Evolutionary conservation across 2,797 vertebrate species (phyloP).

Genomic region (Xerus rutilus): DNA sequence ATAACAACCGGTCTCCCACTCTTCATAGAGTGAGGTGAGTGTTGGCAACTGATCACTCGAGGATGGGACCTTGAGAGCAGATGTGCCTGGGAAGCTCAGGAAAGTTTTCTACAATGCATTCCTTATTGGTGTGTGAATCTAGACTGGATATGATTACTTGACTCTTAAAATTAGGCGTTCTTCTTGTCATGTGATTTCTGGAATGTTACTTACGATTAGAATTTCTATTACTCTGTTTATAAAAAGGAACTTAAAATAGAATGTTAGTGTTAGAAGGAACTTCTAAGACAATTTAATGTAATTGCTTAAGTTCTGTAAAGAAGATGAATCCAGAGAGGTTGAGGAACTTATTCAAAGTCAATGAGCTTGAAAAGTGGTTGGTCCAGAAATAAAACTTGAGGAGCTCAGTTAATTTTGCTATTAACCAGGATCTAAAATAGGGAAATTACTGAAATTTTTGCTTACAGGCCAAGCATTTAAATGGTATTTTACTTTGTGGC

Average conservation of each 20-base stretch:
- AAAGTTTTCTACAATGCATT: neutral
- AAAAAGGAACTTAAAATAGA: constrained; percentile 56
- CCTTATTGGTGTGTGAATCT: neutral
- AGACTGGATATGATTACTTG: neutral
- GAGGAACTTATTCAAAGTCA: constrained; percentile 3
- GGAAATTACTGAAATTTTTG: constrained; percentile 15
- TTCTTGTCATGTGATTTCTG: constrained; percentile 44
- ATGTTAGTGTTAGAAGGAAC: neutral
- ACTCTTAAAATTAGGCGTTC: constrained; percentile 22
- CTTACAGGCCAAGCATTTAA: constrained; percentile 42
- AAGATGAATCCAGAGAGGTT: neutral
- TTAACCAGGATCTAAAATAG: constrained; percentile 5
- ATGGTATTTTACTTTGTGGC: constrained; percentile 20
- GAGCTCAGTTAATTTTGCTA: constrained; percentile 31
- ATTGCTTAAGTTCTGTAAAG: constrained; percentile 38
- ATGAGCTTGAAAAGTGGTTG: neutral
- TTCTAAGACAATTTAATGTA: constrained; percentile 41
- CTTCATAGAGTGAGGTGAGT: neutral
- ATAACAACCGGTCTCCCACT: neutral
- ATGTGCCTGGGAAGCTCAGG: neutral
- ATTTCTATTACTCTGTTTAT: constrained; percentile 57
- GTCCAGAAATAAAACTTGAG: neutral
- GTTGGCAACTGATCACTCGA: neutral
- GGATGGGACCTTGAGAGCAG: neutral
- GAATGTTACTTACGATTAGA: constrained; percentile 45